phyloP scores from a whole-genome alignment of 2,113 vertebrate genomes.

The Solea senegalensis region DNA sequence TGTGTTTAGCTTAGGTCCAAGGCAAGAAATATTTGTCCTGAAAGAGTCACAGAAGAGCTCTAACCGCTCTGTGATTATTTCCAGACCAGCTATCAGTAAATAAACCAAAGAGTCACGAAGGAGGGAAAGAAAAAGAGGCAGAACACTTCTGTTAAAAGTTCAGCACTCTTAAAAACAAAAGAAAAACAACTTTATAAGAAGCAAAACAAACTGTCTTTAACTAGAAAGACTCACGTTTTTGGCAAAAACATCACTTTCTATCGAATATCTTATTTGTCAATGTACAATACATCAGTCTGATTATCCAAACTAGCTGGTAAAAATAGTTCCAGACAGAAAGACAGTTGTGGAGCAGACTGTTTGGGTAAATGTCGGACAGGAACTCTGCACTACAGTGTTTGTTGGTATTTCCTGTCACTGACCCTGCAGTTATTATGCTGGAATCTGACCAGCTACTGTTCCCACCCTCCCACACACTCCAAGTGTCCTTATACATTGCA shows the following conservation, averaged over 20 bases:
- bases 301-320: slow-evolving; percentile 9
- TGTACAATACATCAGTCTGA: background rate
- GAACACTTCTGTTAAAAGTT: background rate
- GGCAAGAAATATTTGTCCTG: slow-evolving; percentile 30
- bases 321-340: slow-evolving; percentile 45
- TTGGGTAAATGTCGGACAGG: slow-evolving; percentile 44
- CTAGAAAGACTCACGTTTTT: background rate
- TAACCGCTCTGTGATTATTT: slow-evolving; percentile 40
- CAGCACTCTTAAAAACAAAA: too few species aligned
- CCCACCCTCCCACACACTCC: slow-evolving; percentile 45
- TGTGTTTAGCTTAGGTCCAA: slow-evolving; percentile 21
- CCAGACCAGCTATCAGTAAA: slow-evolving; percentile 47
- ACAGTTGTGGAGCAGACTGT: slow-evolving; percentile 31
- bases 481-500: slow-evolving; percentile 7
- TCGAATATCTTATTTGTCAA: background rate
- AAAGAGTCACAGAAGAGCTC: slow-evolving; percentile 28
- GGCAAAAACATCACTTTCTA: background rate
- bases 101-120: slow-evolving; percentile 20
- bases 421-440: slow-evolving; percentile 59
- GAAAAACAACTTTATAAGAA: background rate
- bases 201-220: background rate
- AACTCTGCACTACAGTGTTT: slow-evolving; percentile 53
- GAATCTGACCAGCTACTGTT: slow-evolving; percentile 58
- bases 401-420: slow-evolving; percentile 69
- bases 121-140: background rate